phyloP scores from a whole-genome alignment of 2,888 invertebrate genomes.

The Reticulitermes lucifugus region DNA sequence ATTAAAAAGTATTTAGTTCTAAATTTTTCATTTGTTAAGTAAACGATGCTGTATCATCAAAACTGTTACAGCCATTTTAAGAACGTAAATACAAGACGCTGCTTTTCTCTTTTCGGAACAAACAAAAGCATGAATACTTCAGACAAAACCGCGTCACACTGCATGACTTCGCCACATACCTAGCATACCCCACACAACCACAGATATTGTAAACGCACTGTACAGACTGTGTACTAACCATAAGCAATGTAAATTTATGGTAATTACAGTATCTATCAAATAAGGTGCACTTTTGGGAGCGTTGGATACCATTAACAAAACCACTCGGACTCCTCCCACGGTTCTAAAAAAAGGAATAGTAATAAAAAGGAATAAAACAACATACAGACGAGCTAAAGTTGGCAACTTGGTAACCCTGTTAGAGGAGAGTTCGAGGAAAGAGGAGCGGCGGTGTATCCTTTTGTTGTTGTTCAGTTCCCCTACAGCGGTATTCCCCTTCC shows the following conservation, averaged over 20 bases:
- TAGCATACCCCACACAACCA: too few relatives aligned
- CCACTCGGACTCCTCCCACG: not conserved
- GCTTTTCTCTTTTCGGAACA: too few relatives aligned
- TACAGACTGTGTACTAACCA: not conserved
- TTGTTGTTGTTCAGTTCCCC: not conserved
- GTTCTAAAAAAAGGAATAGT: constrained; percentile 7
- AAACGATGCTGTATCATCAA: too few relatives aligned
- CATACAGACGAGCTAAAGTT: not conserved
- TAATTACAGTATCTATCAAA: not conserved
- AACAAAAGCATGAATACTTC: too few relatives aligned
- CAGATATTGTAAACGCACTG: not conserved
- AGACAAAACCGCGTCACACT: too few relatives aligned
- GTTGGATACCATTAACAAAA: not conserved
- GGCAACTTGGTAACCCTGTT: constrained; percentile 53
- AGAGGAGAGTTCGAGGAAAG: not conserved
- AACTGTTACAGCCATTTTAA: too few relatives aligned
- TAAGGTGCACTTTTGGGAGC: not conserved
- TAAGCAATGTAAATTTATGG: constrained; percentile 2
- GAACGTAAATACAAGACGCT: too few relatives aligned
- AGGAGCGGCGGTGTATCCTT: constrained; percentile 21
- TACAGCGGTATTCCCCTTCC: not conserved
- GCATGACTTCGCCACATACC: too few relatives aligned
- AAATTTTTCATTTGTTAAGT: too few relatives aligned
- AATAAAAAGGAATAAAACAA: constrained; percentile 10
- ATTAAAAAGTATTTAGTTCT: too few relatives aligned